phyloP scores from a whole-genome alignment of 2,888 invertebrate species.

The Junonia oenone region DNA sequence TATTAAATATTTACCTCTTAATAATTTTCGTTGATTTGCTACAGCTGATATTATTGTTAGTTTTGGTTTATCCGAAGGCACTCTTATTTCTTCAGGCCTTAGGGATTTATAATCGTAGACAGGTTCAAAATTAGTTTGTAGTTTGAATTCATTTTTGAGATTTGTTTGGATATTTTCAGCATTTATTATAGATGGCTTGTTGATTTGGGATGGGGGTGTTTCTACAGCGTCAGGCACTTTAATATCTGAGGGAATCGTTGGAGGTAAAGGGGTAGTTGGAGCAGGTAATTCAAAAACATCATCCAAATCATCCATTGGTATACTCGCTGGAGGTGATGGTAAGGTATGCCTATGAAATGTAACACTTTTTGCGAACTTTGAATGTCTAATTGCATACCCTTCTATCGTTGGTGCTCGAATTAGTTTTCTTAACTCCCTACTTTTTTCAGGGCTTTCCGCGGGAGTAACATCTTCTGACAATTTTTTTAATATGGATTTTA shows the following conservation, averaged over 20 bases:
- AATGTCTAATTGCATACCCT: conserved; percentile 93
- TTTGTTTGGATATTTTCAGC: conserved; percentile 44
- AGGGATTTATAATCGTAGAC: conserved; percentile 59
- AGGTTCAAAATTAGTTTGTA: conserved; percentile 52
- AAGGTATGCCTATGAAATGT: conserved; percentile 92
- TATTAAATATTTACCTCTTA: conserved; percentile 64
- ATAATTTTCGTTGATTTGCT: conserved; percentile 79
- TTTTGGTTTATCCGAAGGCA: conserved; percentile 78
- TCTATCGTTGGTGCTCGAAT: conserved; percentile 91
- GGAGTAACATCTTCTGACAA: conserved; percentile 84
- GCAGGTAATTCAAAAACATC: conserved; percentile 57
- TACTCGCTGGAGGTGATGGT: conserved; percentile 86
- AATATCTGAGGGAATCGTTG: conserved; percentile 37
- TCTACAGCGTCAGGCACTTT: conserved; percentile 35
- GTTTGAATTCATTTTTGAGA: conserved; percentile 50
- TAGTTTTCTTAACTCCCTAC: conserved; percentile 83
- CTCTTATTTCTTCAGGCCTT: conserved; percentile 74
- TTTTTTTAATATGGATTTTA: conserved; percentile 92
- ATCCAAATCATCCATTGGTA: conserved; percentile 50
- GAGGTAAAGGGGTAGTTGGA: conserved; percentile 33
- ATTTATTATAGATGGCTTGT: conserved; percentile 33
- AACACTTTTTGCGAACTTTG: conserved; percentile 92
- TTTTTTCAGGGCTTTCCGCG: conserved; percentile 65
- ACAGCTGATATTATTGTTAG: conserved; percentile 78
- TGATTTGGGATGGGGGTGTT: conserved; percentile 35